phyloP scores from a whole-genome alignment of 2,113 vertebrate genomes.

The Centrocercus urophasianus region DNA sequence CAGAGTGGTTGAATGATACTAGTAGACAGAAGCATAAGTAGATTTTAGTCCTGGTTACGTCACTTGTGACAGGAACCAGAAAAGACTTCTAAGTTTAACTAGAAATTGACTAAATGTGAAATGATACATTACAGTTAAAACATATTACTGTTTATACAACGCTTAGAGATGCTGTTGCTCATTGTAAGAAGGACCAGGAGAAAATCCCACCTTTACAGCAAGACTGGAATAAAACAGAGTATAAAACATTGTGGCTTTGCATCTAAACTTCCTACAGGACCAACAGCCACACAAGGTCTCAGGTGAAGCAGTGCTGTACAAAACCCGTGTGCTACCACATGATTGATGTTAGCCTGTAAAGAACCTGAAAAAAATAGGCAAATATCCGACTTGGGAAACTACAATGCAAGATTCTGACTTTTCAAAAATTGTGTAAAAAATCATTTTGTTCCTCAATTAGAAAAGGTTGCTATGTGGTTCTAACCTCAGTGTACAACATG shows the following conservation, averaged over 20 bases:
- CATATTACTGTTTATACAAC: not conserved
- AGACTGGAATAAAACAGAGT: not conserved
- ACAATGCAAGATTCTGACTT: not conserved
- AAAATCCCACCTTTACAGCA: not conserved
- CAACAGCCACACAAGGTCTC: not conserved
- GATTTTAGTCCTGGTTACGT: conserved; percentile 4
- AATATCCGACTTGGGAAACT: not conserved
- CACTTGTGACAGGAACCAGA: not conserved
- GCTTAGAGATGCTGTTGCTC: not conserved
- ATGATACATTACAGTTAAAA: not conserved
- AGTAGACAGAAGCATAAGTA: not conserved
- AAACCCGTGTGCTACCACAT: not conserved
- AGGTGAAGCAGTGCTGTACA: not conserved
- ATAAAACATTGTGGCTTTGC: not conserved
- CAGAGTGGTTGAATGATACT: not conserved
- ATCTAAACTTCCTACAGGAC: not conserved
- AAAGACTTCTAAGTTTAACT: not conserved
- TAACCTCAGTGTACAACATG: not conserved
- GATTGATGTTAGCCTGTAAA: not conserved
- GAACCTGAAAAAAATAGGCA: not conserved
- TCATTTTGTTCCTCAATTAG: not conserved
- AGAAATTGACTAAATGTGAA: not conserved
- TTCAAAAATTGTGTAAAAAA: not conserved
- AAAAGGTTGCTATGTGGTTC: not conserved
- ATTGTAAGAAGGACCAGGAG: not conserved